phyloP scores from a whole-genome alignment of 2,113 vertebrate genomes.

The Mionectes macconnelli region DNA sequence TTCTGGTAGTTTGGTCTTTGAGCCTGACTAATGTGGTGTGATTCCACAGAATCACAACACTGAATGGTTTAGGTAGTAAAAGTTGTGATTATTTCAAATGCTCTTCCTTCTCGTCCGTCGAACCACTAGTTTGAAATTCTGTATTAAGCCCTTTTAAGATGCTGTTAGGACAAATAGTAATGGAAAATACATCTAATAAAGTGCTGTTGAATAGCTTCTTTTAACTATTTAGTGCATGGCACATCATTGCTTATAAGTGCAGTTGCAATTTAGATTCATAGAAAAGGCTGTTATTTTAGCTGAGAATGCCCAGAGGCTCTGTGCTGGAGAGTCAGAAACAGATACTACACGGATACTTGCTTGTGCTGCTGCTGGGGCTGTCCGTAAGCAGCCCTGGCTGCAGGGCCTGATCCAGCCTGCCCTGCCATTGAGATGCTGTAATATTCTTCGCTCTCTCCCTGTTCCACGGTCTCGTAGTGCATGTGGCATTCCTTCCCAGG shows the following conservation, averaged over 20 bases:
- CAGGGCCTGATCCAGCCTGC: not conserved
- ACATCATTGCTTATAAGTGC: not conserved
- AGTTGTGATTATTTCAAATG: not conserved
- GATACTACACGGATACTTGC: not conserved
- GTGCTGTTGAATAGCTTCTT: not conserved
- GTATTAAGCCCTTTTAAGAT: not conserved
- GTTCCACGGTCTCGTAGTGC: not conserved
- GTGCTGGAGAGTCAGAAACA: not conserved
- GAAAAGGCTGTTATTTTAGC: not conserved
- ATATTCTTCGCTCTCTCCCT: not conserved
- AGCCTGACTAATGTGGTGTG: not conserved
- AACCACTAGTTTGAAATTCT: not conserved
- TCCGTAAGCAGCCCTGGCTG: not conserved
- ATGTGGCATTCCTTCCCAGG: not conserved
- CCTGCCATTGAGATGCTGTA: not conserved
- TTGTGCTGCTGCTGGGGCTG: not conserved
- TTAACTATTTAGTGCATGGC: not conserved
- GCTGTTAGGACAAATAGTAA: not conserved
- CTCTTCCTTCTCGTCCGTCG: not conserved
- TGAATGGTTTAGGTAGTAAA: not conserved
- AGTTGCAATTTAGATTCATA: not conserved
- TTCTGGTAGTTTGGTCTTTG: not conserved
- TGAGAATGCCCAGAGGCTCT: not conserved
- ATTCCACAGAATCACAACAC: not conserved
- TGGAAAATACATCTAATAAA: not conserved